Evolutionary conservation across 2,888 invertebrate genomes (phyloP), one percentile per base, ranked within the genome.

Genomic region (Mythimna loreyi): DNA sequence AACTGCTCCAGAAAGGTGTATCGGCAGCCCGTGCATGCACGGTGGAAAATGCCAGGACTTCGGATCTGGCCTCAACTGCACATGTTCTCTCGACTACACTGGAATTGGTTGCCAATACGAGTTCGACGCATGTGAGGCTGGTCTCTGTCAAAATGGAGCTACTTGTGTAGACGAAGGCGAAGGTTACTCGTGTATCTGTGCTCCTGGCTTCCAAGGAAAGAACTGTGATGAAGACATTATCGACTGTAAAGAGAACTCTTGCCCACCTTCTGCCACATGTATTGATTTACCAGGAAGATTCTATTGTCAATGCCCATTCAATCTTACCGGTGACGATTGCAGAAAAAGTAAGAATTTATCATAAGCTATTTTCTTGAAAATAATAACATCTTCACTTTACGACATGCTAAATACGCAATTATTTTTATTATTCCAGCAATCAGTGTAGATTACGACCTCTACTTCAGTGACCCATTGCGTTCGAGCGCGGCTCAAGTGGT

Each of bases 241-340:
- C 30, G 98, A 99, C 86, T 99, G 99, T 92, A 98, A 98, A 90
- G 98, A 99, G 75, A 98, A 98, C 87, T 99, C 99, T 0, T 99
- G 99, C 88, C 98, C 99, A 60, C 99, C 99, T 62, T 98, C 99
- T 16, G 98, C 99, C 0, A 98, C 97, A 4, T 99, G 99, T 89
- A 98, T 99, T 81, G 99, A 99, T 92, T 95, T 99, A 57, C 98
- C 98, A 53, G 98, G 98, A 83, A 97, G 97, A 85, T 99, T 98
- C 96, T 99, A 98, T 90, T 99, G 99, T 88, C 98, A 99, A 91
- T 99, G 99, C 96, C 99, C 99, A 11, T 99, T 99, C 92, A 99
- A 99, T 89, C 96, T 99, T 86, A 99, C 99, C 28, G 99, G 99
- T 61, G 99, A 99, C 89, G 98, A 99, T 88, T 99, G 99, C 88